A percentile compares a stretch with the other conserved stretches of the same genome.
Conservation (phyloP, 2,797 vertebrate genomes). For the Phaenicophaeus curvirostris region DNA sequence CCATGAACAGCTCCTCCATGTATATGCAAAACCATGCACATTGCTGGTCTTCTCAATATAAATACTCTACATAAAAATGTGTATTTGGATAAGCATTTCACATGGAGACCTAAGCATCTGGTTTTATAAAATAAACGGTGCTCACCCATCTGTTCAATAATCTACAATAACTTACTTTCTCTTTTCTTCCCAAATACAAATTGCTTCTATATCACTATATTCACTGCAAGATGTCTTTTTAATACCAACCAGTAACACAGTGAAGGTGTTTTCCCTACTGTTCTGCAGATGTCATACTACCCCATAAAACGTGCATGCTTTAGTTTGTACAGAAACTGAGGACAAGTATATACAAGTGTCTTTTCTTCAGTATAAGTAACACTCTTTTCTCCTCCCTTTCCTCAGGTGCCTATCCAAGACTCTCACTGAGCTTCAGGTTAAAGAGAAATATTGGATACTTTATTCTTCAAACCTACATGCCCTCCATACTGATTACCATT, state of each 20-base stretch:
- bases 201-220: background rate
- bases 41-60: background rate
- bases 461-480: slow-evolving; percentile 99
- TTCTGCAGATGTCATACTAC: slow-evolving; percentile 29
- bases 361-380: background rate
- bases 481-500: slow-evolving; percentile 98
- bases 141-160: background rate
- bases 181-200: slow-evolving; percentile 3
- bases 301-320: background rate
- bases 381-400: background rate
- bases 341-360: background rate
- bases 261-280: background rate
- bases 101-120: background rate
- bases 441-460: slow-evolving; percentile 99
- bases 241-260: background rate
- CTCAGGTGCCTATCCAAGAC: slow-evolving; percentile 95
- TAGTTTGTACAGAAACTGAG: background rate
- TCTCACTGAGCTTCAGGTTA: slow-evolving; percentile 97
- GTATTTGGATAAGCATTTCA: slow-evolving; percentile 1
- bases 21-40: background rate
- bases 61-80: background rate
- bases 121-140: background rate
- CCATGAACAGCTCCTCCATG: background rate
- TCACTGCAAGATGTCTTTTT: slow-evolving; percentile 8
- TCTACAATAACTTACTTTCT: background rate